Conservation (phyloP, 1,140 invertebrate species). For the Odontomachus brunneus region DNA sequence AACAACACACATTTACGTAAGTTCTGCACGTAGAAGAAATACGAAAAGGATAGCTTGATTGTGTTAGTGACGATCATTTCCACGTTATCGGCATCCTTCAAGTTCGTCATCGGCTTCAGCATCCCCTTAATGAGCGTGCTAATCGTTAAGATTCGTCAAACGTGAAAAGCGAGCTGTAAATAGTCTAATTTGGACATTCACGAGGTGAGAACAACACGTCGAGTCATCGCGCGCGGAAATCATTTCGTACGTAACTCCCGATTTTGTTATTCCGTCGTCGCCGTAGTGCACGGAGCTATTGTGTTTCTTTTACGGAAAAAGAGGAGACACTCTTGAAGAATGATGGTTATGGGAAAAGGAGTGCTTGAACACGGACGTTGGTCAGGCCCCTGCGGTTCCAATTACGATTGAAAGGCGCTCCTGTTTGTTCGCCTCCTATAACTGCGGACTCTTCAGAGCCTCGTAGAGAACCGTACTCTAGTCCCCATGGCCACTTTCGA, state of each 20-base stretch:
- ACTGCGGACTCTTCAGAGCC: constrained; percentile 74
- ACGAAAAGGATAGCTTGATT: too few species aligned
- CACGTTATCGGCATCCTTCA: too few species aligned
- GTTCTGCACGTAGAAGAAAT: too few species aligned
- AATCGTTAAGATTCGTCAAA: too few species aligned
- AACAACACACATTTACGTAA: too few species aligned
- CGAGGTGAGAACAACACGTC: background rate
- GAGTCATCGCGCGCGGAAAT: background rate
- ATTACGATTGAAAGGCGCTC: constrained; percentile 78
- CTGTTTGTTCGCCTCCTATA: constrained; percentile 73
- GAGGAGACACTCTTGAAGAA: constrained; percentile 78
- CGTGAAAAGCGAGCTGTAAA: too few species aligned
- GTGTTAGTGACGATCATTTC: too few species aligned
- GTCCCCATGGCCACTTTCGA: constrained; percentile 71
- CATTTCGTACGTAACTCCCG: constrained; percentile 8
- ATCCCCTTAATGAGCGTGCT: too few species aligned
- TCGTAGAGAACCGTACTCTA: constrained; percentile 68
- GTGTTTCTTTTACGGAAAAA: constrained; percentile 65
- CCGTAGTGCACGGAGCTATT: constrained; percentile 63
- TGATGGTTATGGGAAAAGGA: constrained; percentile 79
- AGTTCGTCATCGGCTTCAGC: too few species aligned
- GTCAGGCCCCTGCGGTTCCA: constrained; percentile 79
- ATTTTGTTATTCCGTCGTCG: constrained; percentile 17
- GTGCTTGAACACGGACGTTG: constrained; percentile 82
- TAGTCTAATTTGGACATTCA: background rate